Evolutionary conservation across 2,888 invertebrate species (phyloP), one percentile per base, ranked within the genome.

Genomic region (Patella caerulea): DNA sequence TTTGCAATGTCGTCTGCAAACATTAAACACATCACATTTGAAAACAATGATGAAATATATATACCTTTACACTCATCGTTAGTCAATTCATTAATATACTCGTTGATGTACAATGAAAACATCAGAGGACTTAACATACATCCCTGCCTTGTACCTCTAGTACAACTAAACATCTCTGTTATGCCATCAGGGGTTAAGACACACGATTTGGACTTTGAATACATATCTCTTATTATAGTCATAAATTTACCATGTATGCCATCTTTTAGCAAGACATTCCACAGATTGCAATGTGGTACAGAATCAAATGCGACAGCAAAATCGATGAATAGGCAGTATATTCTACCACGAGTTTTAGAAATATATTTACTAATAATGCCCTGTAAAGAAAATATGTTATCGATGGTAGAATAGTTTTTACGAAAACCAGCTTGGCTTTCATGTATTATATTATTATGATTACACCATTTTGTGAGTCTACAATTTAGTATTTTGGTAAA

Each of bases 1-100:
- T 72, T 78, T 29, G 76, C 76, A 4, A 79, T 56, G 24, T 73
- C 76, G n/a, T n/a, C n/a, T n/a, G n/a, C n/a, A n/a, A n/a, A n/a
- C n/a, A n/a, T n/a, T n/a, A n/a, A n/a, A n/a, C n/a, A n/a, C n/a
- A n/a, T n/a, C n/a, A n/a, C n/a, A n/a, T n/a, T n/a, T n/a, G n/a
- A n/a, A n/a, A n/a, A n/a, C n/a, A n/a, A n/a, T n/a, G n/a, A n/a
- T n/a, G n/a, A n/a, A n/a, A n/a, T n/a, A n/a, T n/a, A n/a, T n/a
- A n/a, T n/a, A n/a, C n/a, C n/a, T n/a, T n/a, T n/a, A n/a, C n/a
- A n/a, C n/a, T n/a, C n/a, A n/a, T n/a, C n/a, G n/a, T n/a, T n/a
- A n/a, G n/a, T n/a, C n/a, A 19, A n/a, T 9, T 73, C 73, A 34
- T 54, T 56, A 12, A 59, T 56, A 17, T 29, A 34, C 56, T 19